Evolutionary conservation across 2,797 vertebrate species (phyloP).

Genomic region (Thalassophryne amazonica): DNA sequence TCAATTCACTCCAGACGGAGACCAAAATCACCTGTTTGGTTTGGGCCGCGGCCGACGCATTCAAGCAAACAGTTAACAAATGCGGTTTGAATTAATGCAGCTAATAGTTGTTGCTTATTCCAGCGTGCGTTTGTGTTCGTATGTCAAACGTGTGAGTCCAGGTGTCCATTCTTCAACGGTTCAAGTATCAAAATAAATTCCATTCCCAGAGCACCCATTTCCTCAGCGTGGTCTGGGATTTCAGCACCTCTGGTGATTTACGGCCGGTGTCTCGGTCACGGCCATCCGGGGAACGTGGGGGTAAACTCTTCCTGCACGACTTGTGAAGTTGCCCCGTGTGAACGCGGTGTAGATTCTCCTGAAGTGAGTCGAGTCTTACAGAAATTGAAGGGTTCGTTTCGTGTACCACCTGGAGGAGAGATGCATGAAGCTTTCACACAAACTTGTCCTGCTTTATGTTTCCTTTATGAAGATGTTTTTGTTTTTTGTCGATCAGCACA

Average conservation of each 20-base stretch:
- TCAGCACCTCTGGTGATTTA: conserved; percentile 71
- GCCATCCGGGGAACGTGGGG: conserved; percentile 53
- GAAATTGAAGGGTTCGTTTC: conserved; percentile 22
- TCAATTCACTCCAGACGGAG: no score
- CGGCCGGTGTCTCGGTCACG: conserved; percentile 58
- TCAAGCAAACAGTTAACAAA: no score
- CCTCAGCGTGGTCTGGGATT: conserved; percentile 63
- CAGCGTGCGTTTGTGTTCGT: no score
- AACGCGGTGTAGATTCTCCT: conserved; percentile 36
- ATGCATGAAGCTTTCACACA: not conserved
- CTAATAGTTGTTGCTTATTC: no score
- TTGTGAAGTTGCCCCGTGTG: conserved; percentile 30
- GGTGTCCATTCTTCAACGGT: conserved; percentile 55
- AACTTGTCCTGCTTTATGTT: not conserved
- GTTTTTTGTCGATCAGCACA: not conserved
- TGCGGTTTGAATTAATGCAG: no score
- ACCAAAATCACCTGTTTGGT: no score
- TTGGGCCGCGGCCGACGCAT: no score
- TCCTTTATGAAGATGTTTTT: not conserved
- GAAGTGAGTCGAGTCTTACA: conserved; percentile 43
- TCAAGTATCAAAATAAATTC: conserved; percentile 69
- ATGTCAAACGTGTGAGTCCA: conserved; percentile 39
- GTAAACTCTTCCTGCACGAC: conserved; percentile 61
- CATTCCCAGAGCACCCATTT: conserved; percentile 74
- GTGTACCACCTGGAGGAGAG: conserved; percentile 7